Base-by-base conservation (phyloP, 2,888 invertebrate genomes). In the Anaspis maculata region DNA sequence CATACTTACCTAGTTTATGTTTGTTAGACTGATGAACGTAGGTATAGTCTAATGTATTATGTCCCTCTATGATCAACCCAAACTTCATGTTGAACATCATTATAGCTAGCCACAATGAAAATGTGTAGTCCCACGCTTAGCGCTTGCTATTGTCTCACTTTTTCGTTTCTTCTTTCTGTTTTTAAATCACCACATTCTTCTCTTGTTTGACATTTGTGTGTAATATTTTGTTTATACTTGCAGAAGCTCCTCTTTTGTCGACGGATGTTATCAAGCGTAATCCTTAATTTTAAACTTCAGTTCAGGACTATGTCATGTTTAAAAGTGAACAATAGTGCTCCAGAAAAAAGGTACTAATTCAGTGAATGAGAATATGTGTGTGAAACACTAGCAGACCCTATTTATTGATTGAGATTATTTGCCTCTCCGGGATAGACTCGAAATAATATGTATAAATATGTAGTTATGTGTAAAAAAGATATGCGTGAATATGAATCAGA, bases 231-330 rank as follows among this genome's bases (percentile, higher is more conserved):
- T 58, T 60, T 53, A n/a, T n/a, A 51, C 52, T 59, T 61, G 44
- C 61, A 61, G 61, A 61, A 58, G 54, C 53, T 42, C 59, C 56
- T 50, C 58, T 60, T 47, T 52, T 60, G 48, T 51, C 57, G 53
- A 51, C 48, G 55, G 59, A 57, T 49, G 46, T 51, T 49, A 48
- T 50, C 54, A 58, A 54, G 52, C 51, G 40, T 46, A 48, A 42
- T 45, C 45, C 35, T 46, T 37, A 37, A 44, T 44, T 44, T 29
- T n/a, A n/a, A n/a, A n/a, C n/a, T n/a, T n/a, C n/a, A n/a, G n/a
- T n/a, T n/a, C n/a, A n/a, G n/a, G n/a, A n/a, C n/a, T n/a, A n/a
- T n/a, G n/a, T n/a, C n/a, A n/a, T n/a, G n/a, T n/a, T n/a, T n/a
- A 30, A 37, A 30, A 33, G 32, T 37, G 37, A 32, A 32, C 37